Percentiles rank a stretch among this genome's conserved stretches.
Conservation (phyloP, 2,113 vertebrate species). For the Carassius carassius region DNA sequence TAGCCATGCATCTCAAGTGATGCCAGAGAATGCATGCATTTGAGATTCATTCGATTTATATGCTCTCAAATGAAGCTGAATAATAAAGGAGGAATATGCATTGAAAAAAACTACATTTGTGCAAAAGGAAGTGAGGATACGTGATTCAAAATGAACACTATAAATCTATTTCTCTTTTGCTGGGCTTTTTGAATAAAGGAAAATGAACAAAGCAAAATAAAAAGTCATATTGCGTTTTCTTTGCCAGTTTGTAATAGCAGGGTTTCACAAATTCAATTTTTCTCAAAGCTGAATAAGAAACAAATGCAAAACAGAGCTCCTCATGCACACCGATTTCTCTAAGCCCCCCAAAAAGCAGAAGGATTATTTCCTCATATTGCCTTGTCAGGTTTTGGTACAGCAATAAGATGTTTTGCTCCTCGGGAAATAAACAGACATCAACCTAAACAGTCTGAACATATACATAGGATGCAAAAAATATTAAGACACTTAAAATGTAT, state of each 20-base stretch:
- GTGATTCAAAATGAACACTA: slow-evolving; percentile 3
- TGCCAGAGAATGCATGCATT: neutral
- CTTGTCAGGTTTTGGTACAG: neutral
- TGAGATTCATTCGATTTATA: neutral
- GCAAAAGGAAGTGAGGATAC: neutral
- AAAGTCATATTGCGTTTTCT: slow-evolving; percentile 23
- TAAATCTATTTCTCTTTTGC: slow-evolving; percentile 16
- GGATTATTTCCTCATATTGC: neutral
- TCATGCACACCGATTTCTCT: neutral
- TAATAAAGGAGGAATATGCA: neutral
- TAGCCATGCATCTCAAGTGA: neutral
- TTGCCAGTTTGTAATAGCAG: neutral
- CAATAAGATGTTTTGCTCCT: neutral
- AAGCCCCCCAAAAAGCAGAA: neutral
- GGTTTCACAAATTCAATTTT: slow-evolving; percentile 35
- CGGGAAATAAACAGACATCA: neutral
- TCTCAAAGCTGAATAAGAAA: neutral
- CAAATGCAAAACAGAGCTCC: slow-evolving; percentile 18
- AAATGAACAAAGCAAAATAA: slow-evolving; percentile 29
- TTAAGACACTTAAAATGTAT: neutral
- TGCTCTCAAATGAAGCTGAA: neutral
- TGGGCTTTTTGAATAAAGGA: slow-evolving; percentile 19
- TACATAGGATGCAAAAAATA: neutral
- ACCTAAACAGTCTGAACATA: neutral
- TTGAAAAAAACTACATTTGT: slow-evolving; percentile 9